Evolutionary conservation across 2,888 invertebrate species (phyloP), one percentile per base, ranked within the genome.

Genomic region (Seira sanloemensis): DNA sequence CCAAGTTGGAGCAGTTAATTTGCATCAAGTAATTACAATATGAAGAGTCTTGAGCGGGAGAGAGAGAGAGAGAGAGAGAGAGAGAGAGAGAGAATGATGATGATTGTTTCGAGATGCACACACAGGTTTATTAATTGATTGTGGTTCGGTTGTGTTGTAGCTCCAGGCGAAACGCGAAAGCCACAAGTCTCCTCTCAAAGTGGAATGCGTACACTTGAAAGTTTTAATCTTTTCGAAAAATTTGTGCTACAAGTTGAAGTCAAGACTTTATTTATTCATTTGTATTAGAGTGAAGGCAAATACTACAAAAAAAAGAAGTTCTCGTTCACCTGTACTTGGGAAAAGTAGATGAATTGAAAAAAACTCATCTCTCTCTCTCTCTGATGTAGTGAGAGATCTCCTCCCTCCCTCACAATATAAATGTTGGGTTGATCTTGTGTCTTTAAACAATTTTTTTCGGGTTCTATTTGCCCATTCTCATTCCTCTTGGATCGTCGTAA

Each of bases 121-220:
- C 67, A 74, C n/a, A n/a, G 80, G 80, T n/a, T 79, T 80, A 80
- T 80, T 80, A 80, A 80, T 80, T 80, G 80, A 80, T 74, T 68
- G 74, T 80, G 74, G 78, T 18, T 58, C 62, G 24, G 54, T 25
- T 26, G 26, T n/a, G n/a, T n/a, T n/a, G 1, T 79, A 66, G 78
- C 78, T 79, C 78, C 78, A 79, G 78, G 78, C 78, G 9, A 67
- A 16, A 24, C 26, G 68, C 68, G 27, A 27, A 68, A 46, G 46
- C n/a, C 69, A 27, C 21, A n/a, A n/a, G n/a, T n/a, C n/a, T n/a
- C n/a, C n/a, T n/a, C n/a, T n/a, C n/a, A n/a, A n/a, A n/a, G n/a
- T n/a, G n/a, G n/a, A n/a, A n/a, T n/a, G n/a, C n/a, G n/a, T n/a
- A n/a, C n/a, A n/a, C n/a, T n/a, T n/a, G n/a, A n/a, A n/a, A n/a